Evolutionary conservation across 1,140 invertebrate genomes (phyloP).

Genomic region (Drosophila melanogaster): Release_6_plus_ISO1_MT NT_037436.4:8154001-8154500

Average conservation of each 20-base stretch:
- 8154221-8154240: background rate
- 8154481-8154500: background rate
- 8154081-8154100: no score
- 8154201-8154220: background rate
- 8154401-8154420: background rate
- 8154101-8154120: no score
- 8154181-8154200: slow-evolving; percentile 3
- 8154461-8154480: slow-evolving; percentile 8
- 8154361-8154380: background rate
- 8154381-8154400: slow-evolving; percentile 7
- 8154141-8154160: no score
- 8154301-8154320: background rate
- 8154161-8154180: no score
- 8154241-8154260: background rate
- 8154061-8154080: slow-evolving; percentile 14
- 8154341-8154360: background rate
- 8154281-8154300: background rate
- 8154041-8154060: slow-evolving; percentile 5
- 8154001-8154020: slow-evolving; percentile 26
- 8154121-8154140: no score
- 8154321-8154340: background rate
- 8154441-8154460: background rate
- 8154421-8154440: slow-evolving; percentile 6
- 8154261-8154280: background rate
- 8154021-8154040: slow-evolving; percentile 4